Base-by-base conservation (phyloP, 1,140 invertebrate genomes). In the Frieseomelitta varia region DNA sequence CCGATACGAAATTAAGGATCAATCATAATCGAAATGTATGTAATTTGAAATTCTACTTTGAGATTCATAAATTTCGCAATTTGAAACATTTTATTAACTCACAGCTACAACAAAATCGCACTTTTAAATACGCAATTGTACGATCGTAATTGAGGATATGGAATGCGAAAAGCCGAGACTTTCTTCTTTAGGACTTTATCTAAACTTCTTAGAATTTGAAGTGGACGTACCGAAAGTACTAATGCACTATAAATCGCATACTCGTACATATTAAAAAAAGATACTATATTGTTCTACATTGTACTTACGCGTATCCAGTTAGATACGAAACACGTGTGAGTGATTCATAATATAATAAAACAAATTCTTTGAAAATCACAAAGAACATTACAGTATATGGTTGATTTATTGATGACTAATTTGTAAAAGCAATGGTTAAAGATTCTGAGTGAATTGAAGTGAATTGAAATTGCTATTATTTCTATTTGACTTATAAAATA, bases 141-240 rank as follows among this genome's bases (percentile, higher is more conserved):
- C 17, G n/a, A 19, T 30, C 19, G 27, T 56, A 21, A 58, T 72
- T 30, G 65, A 79, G 56, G 58, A 63, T 63, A 19, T 39, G 65
- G 61, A 86, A 74, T 63, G 75, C 77, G 30, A 69, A 55, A 24
- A 79, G 34, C 30, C 56, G 34, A n/a, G 17, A 58, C n/a, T 81
- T 56, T 80, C 69, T 75, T 87, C n/a, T 51, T 8, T 30, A 63
- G 19, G 39, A n/a, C n/a, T n/a, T n/a, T 47, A 39, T 65, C 15
- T 63, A 27, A 75, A 85, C 12, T 84, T 87, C 51, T 19, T 27
- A n/a, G 71, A 80, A 87, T 47, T 27, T 51, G 30, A 27, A 51
- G 21, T 51, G 72, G 15, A 24, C 4, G 19, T 3, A 39, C 17
- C 19, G 67, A 74, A 10, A 61, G 30, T 58, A 47, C 24, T 79